Evolutionary conservation across 2,797 vertebrate species (phyloP).

Genomic region (Premnoplex brunnescens): DNA sequence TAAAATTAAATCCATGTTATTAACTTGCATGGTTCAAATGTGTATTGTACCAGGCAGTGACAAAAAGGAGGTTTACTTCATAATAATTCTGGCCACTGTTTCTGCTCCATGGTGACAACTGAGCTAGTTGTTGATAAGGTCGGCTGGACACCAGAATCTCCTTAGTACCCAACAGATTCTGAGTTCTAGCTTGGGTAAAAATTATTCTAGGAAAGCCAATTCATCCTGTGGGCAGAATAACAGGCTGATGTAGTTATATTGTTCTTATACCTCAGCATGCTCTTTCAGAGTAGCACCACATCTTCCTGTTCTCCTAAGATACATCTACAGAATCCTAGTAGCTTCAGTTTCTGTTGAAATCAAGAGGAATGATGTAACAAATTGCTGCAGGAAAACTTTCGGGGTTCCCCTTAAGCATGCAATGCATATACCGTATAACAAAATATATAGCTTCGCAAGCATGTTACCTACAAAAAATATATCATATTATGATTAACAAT

Average conservation of each 20-base stretch:
- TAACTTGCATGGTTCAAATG: accelerated
- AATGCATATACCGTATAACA: neutral
- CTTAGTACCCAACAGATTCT: neutral
- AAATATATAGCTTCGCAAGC: neutral
- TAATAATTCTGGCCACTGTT: neutral
- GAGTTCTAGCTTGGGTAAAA: neutral
- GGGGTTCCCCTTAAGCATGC: neutral
- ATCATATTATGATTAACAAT: neutral
- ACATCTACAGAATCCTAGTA: neutral
- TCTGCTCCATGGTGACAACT: neutral
- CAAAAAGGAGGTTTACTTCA: neutral
- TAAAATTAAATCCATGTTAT: neutral
- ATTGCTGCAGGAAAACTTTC: neutral
- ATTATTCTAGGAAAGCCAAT: neutral
- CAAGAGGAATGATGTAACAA: neutral
- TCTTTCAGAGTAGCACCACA: neutral
- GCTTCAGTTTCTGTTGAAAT: neutral
- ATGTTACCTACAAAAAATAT: neutral
- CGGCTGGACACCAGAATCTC: accelerated
- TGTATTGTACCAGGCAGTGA: neutral
- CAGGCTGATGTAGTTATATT: neutral
- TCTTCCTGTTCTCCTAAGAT: neutral
- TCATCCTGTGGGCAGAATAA: neutral
- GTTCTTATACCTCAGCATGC: neutral
- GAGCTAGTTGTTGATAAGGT: neutral